phyloP scores from a whole-genome alignment of 1,140 invertebrate species.

The Euura lappo region DNA sequence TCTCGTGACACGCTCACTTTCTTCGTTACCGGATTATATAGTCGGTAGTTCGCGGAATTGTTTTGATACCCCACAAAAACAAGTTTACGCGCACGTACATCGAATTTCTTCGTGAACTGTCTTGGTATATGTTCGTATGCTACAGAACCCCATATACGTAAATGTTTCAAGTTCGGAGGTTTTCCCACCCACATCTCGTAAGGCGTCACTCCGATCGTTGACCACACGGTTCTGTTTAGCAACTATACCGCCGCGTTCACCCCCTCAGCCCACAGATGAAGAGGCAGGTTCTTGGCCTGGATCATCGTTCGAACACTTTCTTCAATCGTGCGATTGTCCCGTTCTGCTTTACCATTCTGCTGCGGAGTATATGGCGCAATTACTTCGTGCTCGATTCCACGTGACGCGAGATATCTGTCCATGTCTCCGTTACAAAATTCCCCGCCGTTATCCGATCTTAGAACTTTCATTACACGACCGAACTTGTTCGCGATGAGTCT shows the following conservation, averaged over 20 bases:
- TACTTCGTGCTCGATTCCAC: slow-evolving; percentile 17
- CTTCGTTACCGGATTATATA: slow-evolving; percentile 15
- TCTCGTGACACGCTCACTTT: neutral
- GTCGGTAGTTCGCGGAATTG: neutral
- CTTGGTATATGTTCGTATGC: slow-evolving; percentile 37
- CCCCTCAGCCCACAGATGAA: slow-evolving; percentile 55
- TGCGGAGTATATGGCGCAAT: slow-evolving; percentile 45
- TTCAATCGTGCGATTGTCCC: slow-evolving; percentile 48
- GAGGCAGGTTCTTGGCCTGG: slow-evolving; percentile 36
- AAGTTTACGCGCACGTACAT: slow-evolving; percentile 33
- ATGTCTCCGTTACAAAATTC: slow-evolving; percentile 19
- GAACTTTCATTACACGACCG: slow-evolving; percentile 24
- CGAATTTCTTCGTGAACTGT: slow-evolving; percentile 34
- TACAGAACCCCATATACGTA: slow-evolving; percentile 26
- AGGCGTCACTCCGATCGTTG: slow-evolving; percentile 13
- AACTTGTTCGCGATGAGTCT: slow-evolving; percentile 39
- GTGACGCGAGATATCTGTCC: neutral
- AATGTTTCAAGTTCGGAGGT: slow-evolving; percentile 30
- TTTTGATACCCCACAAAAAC: slow-evolving; percentile 33
- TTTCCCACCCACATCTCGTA: slow-evolving; percentile 22
- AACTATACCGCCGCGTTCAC: slow-evolving; percentile 35
- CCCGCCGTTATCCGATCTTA: slow-evolving; percentile 25
- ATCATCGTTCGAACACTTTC: slow-evolving; percentile 50
- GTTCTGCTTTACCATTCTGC: slow-evolving; percentile 49
- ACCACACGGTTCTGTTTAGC: slow-evolving; percentile 13